A percentile compares a stretch with the other conserved stretches of the same genome.
Conservation (phyloP, 2,113 vertebrate genomes). For the Helogale parvula region DNA sequence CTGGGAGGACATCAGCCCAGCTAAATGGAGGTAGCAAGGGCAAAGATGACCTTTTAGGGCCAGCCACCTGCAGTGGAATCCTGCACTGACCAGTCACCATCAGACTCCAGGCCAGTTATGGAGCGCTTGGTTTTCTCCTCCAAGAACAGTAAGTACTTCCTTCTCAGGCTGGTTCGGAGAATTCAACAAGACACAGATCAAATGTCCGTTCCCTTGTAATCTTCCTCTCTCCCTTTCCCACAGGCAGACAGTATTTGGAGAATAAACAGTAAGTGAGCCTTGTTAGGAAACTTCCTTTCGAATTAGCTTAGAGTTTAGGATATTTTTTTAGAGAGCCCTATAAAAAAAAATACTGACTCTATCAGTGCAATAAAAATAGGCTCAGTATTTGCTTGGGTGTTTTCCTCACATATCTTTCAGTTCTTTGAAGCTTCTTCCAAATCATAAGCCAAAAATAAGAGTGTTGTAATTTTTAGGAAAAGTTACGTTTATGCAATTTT, state of each 20-base stretch:
- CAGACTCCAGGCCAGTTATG: neutral
- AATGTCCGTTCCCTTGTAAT: neutral
- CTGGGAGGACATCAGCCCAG: neutral
- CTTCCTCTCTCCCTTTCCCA: neutral
- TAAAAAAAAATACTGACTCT: neutral
- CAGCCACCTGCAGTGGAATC: neutral
- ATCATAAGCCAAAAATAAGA: constrained; percentile 61
- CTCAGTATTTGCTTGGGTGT: neutral
- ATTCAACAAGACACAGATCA: constrained; percentile 16
- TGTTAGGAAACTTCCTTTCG: constrained; percentile 15
- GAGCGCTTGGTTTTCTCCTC: neutral
- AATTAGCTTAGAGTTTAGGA: constrained; percentile 32
- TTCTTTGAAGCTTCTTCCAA: constrained; percentile 57
- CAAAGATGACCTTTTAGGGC: neutral
- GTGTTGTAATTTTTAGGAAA: constrained; percentile 63
- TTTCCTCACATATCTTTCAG: constrained; percentile 65
- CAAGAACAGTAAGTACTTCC: neutral
- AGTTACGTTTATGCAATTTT: constrained; percentile 71
- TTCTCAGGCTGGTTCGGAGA: neutral
- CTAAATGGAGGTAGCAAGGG: neutral
- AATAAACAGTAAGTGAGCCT: constrained; percentile 34
- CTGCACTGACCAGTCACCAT: neutral
- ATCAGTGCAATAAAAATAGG: constrained; percentile 64
- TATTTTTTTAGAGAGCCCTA: neutral
- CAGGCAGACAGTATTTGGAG: neutral